Evolutionary conservation across 2,797 vertebrate species (phyloP).

Genomic region (Karalla daura): DNA sequence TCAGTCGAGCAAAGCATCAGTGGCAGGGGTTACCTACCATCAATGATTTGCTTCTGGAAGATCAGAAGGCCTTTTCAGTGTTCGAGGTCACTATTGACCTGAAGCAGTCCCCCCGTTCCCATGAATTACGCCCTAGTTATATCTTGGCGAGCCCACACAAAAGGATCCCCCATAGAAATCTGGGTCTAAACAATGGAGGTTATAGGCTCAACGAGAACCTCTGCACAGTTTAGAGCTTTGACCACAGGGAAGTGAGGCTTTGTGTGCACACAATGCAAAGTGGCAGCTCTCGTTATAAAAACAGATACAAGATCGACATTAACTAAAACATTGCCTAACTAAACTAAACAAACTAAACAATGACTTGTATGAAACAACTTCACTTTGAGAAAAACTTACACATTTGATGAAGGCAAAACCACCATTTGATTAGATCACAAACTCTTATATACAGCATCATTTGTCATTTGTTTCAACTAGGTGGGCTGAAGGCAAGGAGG

Average conservation of each 20-base stretch:
- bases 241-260: conserved; percentile 40
- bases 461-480: background rate
- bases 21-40: conserved; percentile 66
- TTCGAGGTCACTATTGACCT: conserved; percentile 70
- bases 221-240: conserved; percentile 23
- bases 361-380: no score
- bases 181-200: conserved; percentile 51
- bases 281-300: conserved; percentile 18
- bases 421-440: background rate
- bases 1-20: conserved; percentile 59
- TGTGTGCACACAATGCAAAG: conserved; percentile 43
- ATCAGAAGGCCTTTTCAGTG: conserved; percentile 81
- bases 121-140: conserved; percentile 65
- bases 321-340: no score
- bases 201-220: conserved; percentile 42
- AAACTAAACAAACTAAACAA: no score
- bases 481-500: background rate
- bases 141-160: conserved; percentile 61
- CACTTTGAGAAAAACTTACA: background rate
- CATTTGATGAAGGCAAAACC: background rate
- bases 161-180: conserved; percentile 44
- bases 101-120: conserved; percentile 55
- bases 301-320: background rate
- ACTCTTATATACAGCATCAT: background rate
- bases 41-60: conserved; percentile 83